Percentiles rank a stretch among this genome's conserved stretches.
These are phyloP conservation scores for Microplitis deprimator DNA, from an alignment of 2,888 invertebrate species.

Conservation along the genomic window DNA sequence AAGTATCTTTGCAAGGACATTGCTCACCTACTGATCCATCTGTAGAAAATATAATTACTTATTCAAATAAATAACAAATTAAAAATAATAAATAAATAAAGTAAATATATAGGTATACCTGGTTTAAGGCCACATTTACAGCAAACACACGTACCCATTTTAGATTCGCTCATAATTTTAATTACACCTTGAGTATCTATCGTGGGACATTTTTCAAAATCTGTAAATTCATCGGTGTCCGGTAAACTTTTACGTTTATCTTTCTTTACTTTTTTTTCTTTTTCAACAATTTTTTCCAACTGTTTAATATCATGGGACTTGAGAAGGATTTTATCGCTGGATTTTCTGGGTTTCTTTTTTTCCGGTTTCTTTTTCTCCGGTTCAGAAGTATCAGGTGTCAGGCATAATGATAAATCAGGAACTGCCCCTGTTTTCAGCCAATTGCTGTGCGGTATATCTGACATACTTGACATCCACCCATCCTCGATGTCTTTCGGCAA, in stretches of 20 bases:
- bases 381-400: background rate
- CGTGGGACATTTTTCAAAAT: background rate
- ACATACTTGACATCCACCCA: constrained; percentile 36
- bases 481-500: constrained; percentile 18
- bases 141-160: background rate
- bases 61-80: too few species aligned
- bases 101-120: background rate
- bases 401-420: background rate
- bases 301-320: background rate
- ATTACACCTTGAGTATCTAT: background rate
- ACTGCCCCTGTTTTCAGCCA: constrained; percentile 12
- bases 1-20: background rate
- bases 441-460: constrained; percentile 4
- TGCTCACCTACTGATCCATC: background rate
- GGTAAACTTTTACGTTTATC: background rate
- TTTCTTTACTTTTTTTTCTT: constrained; percentile 37
- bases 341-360: constrained; percentile 25
- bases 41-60: background rate
- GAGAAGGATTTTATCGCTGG: background rate
- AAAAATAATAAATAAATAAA: too few species aligned
- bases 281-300: constrained; percentile 4
- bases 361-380: constrained; percentile 14
- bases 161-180: background rate
- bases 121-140: background rate
- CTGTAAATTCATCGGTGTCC: background rate